phyloP scores from a whole-genome alignment of 2,888 invertebrate species.

The Nephrotoma appendiculata region DNA sequence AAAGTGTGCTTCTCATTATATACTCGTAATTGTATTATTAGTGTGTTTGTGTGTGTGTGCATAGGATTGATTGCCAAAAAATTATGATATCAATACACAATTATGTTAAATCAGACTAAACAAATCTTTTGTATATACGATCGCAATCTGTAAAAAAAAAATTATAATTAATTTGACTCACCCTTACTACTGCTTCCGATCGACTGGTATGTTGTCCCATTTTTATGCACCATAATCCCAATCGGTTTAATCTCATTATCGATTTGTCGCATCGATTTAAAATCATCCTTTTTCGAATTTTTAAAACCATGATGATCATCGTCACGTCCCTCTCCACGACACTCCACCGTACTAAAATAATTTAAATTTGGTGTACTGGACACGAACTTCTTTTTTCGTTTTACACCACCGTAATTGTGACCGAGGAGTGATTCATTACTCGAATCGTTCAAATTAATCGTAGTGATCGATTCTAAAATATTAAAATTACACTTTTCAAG shows the following conservation, averaged over 20 bases:
- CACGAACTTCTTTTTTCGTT: conserved; percentile 19
- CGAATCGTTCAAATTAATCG: background rate
- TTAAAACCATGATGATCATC: background rate
- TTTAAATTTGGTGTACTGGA: conserved; percentile 47
- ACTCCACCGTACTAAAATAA: background rate
- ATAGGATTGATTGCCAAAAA: background rate
- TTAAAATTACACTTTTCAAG: conserved; percentile 30
- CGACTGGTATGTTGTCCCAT: background rate
- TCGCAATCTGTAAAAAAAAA: background rate
- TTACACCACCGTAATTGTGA: conserved; percentile 13
- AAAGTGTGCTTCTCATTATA: background rate
- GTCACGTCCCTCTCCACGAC: background rate
- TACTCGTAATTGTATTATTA: too few species aligned
- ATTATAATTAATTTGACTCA: background rate
- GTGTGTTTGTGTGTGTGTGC: background rate
- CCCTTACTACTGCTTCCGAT: background rate
- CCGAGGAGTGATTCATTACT: conserved; percentile 4
- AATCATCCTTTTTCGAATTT: conserved; percentile 1
- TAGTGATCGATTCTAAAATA: conserved; percentile 8
- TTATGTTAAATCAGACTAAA: background rate
- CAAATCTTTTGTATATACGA: background rate
- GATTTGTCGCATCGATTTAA: conserved; percentile 17
- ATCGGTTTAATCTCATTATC: background rate
- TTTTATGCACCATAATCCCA: background rate
- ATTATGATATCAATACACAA: background rate